Evolutionary conservation across 2,797 vertebrate species (phyloP).

Genomic region (Sebastes trivittatus): DNA sequence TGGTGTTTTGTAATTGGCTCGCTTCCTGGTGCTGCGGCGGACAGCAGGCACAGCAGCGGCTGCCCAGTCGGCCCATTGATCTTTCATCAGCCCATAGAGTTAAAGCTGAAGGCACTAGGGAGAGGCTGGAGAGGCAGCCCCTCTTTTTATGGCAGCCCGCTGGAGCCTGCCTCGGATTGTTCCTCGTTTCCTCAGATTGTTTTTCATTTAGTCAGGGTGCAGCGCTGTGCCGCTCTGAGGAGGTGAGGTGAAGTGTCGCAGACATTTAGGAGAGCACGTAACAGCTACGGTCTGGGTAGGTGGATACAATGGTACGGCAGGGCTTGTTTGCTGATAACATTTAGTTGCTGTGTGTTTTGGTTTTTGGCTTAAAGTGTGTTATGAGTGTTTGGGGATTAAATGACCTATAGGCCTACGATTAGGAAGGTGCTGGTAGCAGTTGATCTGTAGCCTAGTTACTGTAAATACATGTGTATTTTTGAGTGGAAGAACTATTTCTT

Average conservation of each 20-base stretch:
- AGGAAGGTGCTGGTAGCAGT: background rate
- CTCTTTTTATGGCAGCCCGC: constrained; percentile 77
- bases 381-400: constrained; percentile 17
- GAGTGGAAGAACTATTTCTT: background rate
- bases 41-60: constrained; percentile 70
- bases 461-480: constrained; percentile 7
- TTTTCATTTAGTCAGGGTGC: constrained; percentile 73
- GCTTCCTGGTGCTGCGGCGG: constrained; percentile 71
- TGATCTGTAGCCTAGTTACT: constrained; percentile 3
- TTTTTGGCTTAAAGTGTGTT: constrained; percentile 1
- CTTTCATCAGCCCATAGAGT: constrained; percentile 79
- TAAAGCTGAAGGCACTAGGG: constrained; percentile 68
- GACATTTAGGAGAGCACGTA: constrained; percentile 73
- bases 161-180: constrained; percentile 84
- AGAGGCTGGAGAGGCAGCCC: constrained; percentile 67
- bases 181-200: constrained; percentile 85
- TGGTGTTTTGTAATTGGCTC: constrained; percentile 69
- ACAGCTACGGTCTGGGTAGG: constrained; percentile 53
- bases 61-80: constrained; percentile 78
- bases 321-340: constrained; percentile 48
- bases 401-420: background rate
- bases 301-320: constrained; percentile 61
- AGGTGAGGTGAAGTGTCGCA: constrained; percentile 72
- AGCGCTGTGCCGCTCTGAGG: constrained; percentile 53
- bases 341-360: constrained; percentile 18